Evolutionary conservation across 2,888 invertebrate genomes (phyloP).

Genomic region (Scaptodrosophila latifasciaeformis): DNA sequence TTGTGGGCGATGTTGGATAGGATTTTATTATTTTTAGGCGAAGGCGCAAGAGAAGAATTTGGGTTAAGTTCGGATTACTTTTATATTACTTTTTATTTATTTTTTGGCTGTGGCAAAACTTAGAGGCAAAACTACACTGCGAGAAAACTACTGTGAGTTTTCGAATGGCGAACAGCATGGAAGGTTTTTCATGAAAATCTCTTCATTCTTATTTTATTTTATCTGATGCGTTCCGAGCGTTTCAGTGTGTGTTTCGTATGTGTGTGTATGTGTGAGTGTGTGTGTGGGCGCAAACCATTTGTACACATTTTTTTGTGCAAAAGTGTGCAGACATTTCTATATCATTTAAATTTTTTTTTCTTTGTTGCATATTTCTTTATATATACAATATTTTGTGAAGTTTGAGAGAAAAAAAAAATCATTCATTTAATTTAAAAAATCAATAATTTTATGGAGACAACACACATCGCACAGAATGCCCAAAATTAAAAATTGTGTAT

Average conservation of each 20-base stretch:
- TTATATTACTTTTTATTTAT: slow-evolving; percentile 6
- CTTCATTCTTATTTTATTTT: slow-evolving; percentile 17
- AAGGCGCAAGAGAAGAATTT: slow-evolving; percentile 64
- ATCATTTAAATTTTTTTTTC: no score
- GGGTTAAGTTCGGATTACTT: slow-evolving; percentile 53
- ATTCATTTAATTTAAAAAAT: no score
- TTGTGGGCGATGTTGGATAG: slow-evolving; percentile 10
- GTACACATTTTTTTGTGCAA: no score
- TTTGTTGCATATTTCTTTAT: no score
- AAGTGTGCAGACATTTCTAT: no score
- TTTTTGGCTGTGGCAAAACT: slow-evolving; percentile 23
- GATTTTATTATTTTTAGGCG: slow-evolving; percentile 40
- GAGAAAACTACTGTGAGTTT: slow-evolving; percentile 16
- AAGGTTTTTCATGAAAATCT: slow-evolving; percentile 62
- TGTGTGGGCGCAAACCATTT: slow-evolving; percentile 24
- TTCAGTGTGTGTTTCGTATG: slow-evolving; percentile 10
- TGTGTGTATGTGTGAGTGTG: slow-evolving; percentile 11
- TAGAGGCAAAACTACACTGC: slow-evolving; percentile 21
- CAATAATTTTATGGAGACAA: no score
- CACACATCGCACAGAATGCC: no score
- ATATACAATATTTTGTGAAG: no score
- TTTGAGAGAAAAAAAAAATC: no score
- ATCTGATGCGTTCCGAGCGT: slow-evolving; percentile 9
- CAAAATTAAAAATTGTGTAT: slow-evolving; percentile 15
- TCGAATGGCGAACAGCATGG: slow-evolving; percentile 39